Base-by-base conservation (phyloP, 2,888 invertebrate genomes). In the Drosophila kanekoi region DNA sequence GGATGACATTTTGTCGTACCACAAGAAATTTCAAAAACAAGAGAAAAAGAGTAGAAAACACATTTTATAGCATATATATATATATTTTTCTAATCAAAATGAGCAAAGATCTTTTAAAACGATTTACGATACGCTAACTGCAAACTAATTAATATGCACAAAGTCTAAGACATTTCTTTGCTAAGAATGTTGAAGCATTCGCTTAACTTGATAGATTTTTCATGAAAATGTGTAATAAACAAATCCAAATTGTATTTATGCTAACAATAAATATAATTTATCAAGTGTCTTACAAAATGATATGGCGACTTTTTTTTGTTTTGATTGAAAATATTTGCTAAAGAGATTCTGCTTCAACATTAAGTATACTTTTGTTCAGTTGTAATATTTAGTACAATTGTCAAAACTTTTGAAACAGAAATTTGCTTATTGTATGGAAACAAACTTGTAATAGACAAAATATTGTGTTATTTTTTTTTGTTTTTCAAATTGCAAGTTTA, bases 1-100 rank as follows among this genome's bases (percentile, higher is more conserved):
- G 28, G 28, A 41, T 69, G 75, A 79, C 76, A 64, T 79, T 69
- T 79, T 75, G 75, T 79, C 75, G 45, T 47, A 63, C 16, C 41
- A 52, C 20, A 20, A 72, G 37, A 32, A 62, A 38, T 18, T 18
- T 18, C 18, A n/a, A 8, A 14, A 1, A 14, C 43, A 9, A 33
- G 35, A 9, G 9, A 49, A 35, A 14, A 45, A 57, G 59, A 54
- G n/a, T 33, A 33, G 10, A 43, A 16, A 20, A 23, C 10, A 51
- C 47, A 33, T 73, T 77, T 53, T 72, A 54, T 61, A 61, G 44
- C 18, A 18, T 58, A 59, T 76, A 51, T 58, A 59, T 76, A 51
- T 58, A 59, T 76, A 76, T 76, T 79, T 76, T 79, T 76, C 51
- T 64, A 79, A 62, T 35, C 8, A 41, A 59, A 48, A 56, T 35